Percentiles rank a stretch among this genome's conserved stretches.
These are phyloP conservation scores for Pristionchus exspectatus DNA, from an alignment of 2,888 invertebrate species.

Conservation along the genomic window DNA sequence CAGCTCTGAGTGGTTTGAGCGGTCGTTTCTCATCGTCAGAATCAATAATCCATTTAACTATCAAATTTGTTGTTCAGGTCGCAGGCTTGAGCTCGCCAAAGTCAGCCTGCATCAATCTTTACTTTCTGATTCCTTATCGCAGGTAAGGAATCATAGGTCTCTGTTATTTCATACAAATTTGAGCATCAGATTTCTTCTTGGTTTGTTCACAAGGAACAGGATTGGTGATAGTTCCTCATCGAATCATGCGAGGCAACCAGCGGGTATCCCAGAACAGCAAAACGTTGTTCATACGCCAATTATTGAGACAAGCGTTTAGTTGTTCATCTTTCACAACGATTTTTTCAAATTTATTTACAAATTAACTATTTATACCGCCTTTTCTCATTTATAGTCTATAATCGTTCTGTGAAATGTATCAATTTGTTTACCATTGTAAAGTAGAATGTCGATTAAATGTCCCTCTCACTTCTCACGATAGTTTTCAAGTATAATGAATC, in stretches of 20 bases:
- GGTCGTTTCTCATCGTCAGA: not conserved
- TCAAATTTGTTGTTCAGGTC: not conserved
- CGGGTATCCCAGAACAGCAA: not conserved
- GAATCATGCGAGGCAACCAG: not conserved
- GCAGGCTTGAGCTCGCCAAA: not conserved
- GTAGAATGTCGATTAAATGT: not conserved
- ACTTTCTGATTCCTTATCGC: not conserved
- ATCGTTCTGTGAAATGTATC: not conserved
- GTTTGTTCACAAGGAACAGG: not conserved
- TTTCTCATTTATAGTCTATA: not conserved
- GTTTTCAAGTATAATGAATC: not conserved
- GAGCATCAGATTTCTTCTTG: not conserved
- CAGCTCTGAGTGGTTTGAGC: not conserved
- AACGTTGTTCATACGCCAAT: not conserved
- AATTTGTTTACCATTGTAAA: not conserved
- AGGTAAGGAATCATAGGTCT: not conserved
- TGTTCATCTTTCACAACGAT: not conserved
- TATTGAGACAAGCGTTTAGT: not conserved
- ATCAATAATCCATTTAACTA: not conserved
- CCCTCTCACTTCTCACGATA: not conserved
- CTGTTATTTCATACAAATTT: not conserved
- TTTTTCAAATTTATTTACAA: not conserved
- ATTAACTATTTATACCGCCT: not conserved
- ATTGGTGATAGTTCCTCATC: not conserved
- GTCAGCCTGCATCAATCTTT: not conserved